Evolutionary conservation across 2,888 invertebrate genomes (phyloP).

Genomic region (Nymphalis c-album): DNA sequence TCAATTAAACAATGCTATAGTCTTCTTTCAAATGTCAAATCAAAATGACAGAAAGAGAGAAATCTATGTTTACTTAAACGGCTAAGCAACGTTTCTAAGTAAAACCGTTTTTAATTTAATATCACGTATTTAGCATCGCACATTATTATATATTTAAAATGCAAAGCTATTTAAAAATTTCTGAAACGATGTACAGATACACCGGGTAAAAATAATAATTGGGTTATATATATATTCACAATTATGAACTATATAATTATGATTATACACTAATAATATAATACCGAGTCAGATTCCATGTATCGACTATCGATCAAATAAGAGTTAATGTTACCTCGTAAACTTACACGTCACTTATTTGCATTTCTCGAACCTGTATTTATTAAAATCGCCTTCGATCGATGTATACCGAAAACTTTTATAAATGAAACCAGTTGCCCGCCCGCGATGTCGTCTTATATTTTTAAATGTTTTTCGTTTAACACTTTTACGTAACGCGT

Average conservation of each 20-base stretch:
- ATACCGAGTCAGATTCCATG: slow-evolving; percentile 16
- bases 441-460: slow-evolving; percentile 9
- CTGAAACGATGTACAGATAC: background rate
- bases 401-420: slow-evolving; percentile 42
- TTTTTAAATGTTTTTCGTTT: slow-evolving; percentile 3
- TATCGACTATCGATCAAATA: slow-evolving; percentile 59
- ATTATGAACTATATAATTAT: slow-evolving; percentile 23
- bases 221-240: slow-evolving; percentile 9
- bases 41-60: too few relatives aligned
- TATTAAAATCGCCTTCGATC: slow-evolving; percentile 62
- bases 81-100: too few relatives aligned
- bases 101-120: too few relatives aligned
- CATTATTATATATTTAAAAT: too few relatives aligned
- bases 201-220: slow-evolving; percentile 7
- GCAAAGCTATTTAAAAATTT: background rate
- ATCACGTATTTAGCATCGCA: too few relatives aligned
- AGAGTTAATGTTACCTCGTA: slow-evolving; percentile 63
- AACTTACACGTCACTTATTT: slow-evolving; percentile 53
- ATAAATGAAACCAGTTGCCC: slow-evolving; percentile 46
- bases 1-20: too few relatives aligned
- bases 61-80: too few relatives aligned
- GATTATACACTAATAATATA: slow-evolving; percentile 41
- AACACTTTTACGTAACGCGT: slow-evolving; percentile 2
- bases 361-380: slow-evolving; percentile 57
- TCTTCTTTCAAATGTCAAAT: too few relatives aligned